Base-by-base conservation (phyloP, 2,113 vertebrate genomes). In the Tachycineta bicolor region DNA sequence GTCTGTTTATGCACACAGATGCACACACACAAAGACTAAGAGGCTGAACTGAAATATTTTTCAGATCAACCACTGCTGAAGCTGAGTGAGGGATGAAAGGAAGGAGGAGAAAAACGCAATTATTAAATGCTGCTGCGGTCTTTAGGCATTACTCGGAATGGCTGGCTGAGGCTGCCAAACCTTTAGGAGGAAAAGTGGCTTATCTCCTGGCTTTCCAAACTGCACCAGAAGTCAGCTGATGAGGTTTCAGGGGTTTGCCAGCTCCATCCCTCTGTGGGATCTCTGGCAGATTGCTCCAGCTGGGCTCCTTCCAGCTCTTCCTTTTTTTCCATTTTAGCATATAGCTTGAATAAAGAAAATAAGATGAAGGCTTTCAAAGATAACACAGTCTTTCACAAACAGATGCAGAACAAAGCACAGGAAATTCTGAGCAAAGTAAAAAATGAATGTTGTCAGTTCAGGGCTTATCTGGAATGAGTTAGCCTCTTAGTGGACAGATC, bases 381-480 rank as follows among this genome's bases (percentile, higher is more conserved):
- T 95, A 95, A 95, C 31, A 0, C 37, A 21, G 56, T 31, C 79
- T 68, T 95, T 96, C 89, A 90, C 60, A 96, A 92, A 88, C 93
- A 96, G 85, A 96, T 92, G 94, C 85, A 95, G 95, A 97, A 96
- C 93, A 97, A 97, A 97, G 95, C 56, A 92, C 90, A 96, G 94
- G 95, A 96, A 97, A 97, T 96, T 96, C 94, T 90, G 85, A 93
- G 85, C 92, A 88, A 97, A 95, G 82, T 87, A 56, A 93, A 93
- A 96, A 96, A 95, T 88, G 55, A 83, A 80, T 58, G 63, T 92
- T 95, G 94, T 60, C 94, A 92, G 71, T 92, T 92, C 79, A 37
- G 52, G 71, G 68, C 93, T 95, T 97, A 95, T 95, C 93, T 96
- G 88, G 92, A 97, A 96, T 5, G 71, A 96, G 93, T 94, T 94